Evolutionary conservation across 2,888 invertebrate genomes (phyloP), one percentile per base, ranked within the genome.

Genomic region (Shargacucullia verbasci): DNA sequence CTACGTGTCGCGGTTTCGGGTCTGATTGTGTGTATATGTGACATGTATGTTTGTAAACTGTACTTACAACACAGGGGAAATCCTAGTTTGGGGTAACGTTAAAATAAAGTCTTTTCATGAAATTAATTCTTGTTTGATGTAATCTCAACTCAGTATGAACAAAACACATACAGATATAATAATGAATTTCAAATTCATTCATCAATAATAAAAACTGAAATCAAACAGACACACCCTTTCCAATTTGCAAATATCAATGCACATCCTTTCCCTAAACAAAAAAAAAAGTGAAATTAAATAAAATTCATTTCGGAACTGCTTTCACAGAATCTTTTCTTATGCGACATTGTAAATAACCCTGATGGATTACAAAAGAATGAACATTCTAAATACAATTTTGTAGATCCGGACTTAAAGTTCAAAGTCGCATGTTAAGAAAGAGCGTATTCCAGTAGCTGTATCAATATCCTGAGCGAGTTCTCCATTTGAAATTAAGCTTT

Each of bases 271-370:
- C 20, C 62, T 71, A 68, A 76, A 73, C 74, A 80, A 80, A 78
- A 80, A 83, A 5, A 78, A 79, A 82, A 45, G 38, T 73, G 85
- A 88, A 88, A 88, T 85, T 86, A 88, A 89, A 87, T 84, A 87
- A 68, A 67, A 86, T 82, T 89, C 88, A 89, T 91, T 90, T 87
- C 82, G 68, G 71, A 81, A 83, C 81, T 86, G 83, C 81, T 89
- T 89, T 87, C 84, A 84, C 82, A 74, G 79, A 82, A 83, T 83
- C 84, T 84, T 83, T 85, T 87, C 84, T 83, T 69, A 58, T 35
- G 68, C 66, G 74, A 75, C 75, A 77, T 82, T 85, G 89, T 91
- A 89, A 91, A 91, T 87, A 90, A 88, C 82, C 79, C 76, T n/a
- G 77, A 76, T 72, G 74, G 79, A 82, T 82, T 71, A 62, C 59